Percentiles rank a stretch among this genome's conserved stretches.
Conservation (phyloP, 2,797 vertebrate genomes). For the Spinus olivaceus region DNA sequence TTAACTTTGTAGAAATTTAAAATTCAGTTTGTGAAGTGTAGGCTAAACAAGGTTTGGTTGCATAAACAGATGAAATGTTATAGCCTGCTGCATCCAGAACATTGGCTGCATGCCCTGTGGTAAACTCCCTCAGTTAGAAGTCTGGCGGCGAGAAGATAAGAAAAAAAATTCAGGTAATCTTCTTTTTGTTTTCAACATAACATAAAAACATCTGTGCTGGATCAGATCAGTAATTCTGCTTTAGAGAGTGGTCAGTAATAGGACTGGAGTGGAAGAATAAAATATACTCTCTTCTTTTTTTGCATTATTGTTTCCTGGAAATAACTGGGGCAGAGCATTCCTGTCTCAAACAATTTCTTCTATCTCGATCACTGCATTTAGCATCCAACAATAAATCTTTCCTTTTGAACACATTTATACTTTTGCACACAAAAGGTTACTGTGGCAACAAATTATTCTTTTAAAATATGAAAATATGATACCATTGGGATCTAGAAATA, state of each 20-base stretch:
- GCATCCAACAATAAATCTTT: background rate
- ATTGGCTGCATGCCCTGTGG: slow-evolving; percentile 30
- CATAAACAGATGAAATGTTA: slow-evolving; percentile 28
- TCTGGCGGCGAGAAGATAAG: background rate
- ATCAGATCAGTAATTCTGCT: background rate
- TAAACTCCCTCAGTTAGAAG: background rate
- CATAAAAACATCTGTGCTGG: background rate
- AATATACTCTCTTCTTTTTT: background rate
- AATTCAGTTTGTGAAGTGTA: slow-evolving; percentile 20
- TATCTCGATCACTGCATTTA: background rate
- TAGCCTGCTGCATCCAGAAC: background rate
- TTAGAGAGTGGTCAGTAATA: background rate
- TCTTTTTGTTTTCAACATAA: background rate
- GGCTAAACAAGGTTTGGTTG: slow-evolving; percentile 30
- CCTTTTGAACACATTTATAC: background rate
- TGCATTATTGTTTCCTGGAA: background rate
- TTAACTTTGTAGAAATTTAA: slow-evolving; percentile 32
- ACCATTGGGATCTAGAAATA: background rate
- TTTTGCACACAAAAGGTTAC: background rate
- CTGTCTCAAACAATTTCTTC: background rate
- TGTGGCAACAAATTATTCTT: background rate
- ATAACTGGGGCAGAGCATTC: background rate
- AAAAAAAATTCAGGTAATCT: background rate
- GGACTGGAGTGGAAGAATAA: background rate
- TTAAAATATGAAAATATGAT: background rate